phyloP scores from a whole-genome alignment of 2,113 vertebrate species.

The Ia io region DNA sequence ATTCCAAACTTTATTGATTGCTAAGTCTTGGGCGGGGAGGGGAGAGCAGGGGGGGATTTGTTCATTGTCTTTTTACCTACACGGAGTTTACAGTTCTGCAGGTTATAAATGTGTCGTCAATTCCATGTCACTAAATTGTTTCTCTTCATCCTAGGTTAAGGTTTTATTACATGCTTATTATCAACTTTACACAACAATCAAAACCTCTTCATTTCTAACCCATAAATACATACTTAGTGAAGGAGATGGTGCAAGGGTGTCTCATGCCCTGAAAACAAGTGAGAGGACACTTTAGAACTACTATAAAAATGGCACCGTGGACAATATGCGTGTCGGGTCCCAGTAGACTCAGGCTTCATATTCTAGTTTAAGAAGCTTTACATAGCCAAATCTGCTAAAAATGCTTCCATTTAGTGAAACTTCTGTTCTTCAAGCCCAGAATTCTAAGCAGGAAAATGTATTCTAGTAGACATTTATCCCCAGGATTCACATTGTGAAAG shows the following conservation, averaged over 20 bases:
- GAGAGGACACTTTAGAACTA: neutral
- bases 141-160: conserved; percentile 21
- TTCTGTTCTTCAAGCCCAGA: neutral
- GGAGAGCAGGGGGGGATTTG: neutral
- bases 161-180: neutral
- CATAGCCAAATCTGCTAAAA: neutral
- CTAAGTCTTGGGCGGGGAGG: neutral
- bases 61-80: neutral
- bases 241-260: neutral
- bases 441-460: neutral
- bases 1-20: conserved; percentile 22
- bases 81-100: neutral
- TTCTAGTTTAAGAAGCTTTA: neutral
- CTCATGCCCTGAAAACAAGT: neutral
- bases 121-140: conserved; percentile 28
- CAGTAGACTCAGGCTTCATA: neutral
- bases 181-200: neutral
- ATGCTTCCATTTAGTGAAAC: neutral
- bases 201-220: neutral
- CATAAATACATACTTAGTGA: neutral
- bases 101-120: conserved; percentile 10
- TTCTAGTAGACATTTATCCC: neutral
- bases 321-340: neutral
- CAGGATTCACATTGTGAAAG: neutral
- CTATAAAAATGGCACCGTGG: neutral